phyloP scores from a whole-genome alignment of 2,113 vertebrate genomes.

The Megaceryle torquata region DNA sequence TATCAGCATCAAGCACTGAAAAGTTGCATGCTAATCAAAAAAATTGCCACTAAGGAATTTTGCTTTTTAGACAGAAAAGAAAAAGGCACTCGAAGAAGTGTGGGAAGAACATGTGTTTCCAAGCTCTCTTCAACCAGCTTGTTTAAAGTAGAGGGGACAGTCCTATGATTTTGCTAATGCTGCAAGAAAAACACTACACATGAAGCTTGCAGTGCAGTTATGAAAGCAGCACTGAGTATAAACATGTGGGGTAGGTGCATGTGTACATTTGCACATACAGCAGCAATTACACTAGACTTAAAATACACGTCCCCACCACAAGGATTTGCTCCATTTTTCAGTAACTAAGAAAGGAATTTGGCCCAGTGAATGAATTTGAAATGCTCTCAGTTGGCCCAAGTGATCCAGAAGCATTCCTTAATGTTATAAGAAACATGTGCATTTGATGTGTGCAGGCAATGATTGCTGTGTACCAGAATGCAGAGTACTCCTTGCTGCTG shows the following conservation, averaged over 20 bases:
- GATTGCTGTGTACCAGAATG: not conserved
- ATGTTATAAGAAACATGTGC: conserved; percentile 17
- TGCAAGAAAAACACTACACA: not conserved
- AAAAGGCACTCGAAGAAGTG: not conserved
- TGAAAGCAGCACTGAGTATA: not conserved
- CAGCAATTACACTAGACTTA: not conserved
- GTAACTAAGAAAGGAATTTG: conserved; percentile 26
- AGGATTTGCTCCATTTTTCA: not conserved
- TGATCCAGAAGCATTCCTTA: conserved; percentile 18
- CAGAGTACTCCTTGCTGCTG: not conserved
- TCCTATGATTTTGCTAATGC: not conserved
- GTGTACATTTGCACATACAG: not conserved
- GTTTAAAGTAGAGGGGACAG: not conserved
- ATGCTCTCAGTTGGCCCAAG: not conserved
- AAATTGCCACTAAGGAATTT: not conserved
- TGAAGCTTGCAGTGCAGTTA: not conserved
- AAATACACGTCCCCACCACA: not conserved
- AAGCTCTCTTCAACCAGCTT: not conserved
- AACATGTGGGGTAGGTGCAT: not conserved
- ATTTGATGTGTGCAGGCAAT: accelerated
- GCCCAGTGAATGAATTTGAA: not conserved
- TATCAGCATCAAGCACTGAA: not conserved
- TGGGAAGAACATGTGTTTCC: not conserved
- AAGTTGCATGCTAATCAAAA: not conserved
- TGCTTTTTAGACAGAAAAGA: not conserved